phyloP scores from a whole-genome alignment of 2,797 vertebrate genomes.

The Lacerta viridis region DNA sequence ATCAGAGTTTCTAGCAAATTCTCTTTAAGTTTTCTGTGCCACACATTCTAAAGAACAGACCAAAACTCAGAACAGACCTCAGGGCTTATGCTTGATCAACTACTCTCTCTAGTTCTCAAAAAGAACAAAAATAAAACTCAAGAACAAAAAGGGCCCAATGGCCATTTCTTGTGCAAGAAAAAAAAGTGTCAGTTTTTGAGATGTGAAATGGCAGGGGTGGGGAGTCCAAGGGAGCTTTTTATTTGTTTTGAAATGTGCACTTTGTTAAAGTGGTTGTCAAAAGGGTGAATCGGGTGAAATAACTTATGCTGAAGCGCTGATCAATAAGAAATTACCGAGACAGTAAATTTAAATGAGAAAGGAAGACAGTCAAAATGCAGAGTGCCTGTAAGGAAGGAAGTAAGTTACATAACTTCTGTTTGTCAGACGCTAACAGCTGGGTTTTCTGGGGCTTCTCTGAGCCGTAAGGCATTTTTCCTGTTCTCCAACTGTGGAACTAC shows the following conservation, averaged over 20 bases:
- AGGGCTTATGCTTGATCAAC: slow-evolving; percentile 26
- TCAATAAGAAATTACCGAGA: slow-evolving; percentile 32
- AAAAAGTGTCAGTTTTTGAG: not conserved
- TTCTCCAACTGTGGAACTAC: not conserved
- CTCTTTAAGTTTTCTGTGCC: not conserved
- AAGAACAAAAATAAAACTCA: slow-evolving; percentile 14
- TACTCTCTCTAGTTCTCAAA: not conserved
- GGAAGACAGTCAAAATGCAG: not conserved
- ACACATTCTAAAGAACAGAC: not conserved
- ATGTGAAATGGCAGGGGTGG: slow-evolving; percentile 16
- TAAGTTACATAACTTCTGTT: too few relatives aligned
- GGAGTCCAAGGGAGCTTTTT: slow-evolving; percentile 1
- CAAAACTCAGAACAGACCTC: not conserved
- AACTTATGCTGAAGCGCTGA: slow-evolving; percentile 8
- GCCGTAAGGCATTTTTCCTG: not conserved
- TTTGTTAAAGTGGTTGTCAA: slow-evolving; percentile 5
- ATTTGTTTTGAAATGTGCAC: not conserved
- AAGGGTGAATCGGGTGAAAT: not conserved
- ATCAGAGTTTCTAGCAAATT: not conserved
- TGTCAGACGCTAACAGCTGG: not conserved
- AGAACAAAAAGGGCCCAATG: slow-evolving; percentile 13
- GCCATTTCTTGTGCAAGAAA: not conserved
- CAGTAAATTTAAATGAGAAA: slow-evolving; percentile 21
- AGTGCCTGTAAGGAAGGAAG: not conserved
- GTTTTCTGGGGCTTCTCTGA: not conserved